Evolutionary conservation across 2,888 invertebrate genomes (phyloP).

Genomic region (Dexiosoma caninum): DNA sequence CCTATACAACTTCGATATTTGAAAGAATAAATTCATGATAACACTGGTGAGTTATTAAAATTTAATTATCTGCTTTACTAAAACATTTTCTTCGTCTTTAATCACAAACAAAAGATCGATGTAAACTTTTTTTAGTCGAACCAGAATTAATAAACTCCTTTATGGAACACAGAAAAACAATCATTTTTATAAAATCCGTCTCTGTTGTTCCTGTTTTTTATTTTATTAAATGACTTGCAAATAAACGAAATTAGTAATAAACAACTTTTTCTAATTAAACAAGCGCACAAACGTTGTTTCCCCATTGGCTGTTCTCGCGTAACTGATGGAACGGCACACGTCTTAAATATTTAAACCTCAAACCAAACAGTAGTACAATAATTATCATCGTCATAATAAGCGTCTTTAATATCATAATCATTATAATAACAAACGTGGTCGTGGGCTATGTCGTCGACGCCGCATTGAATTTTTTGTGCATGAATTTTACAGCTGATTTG

Average conservation of each 20-base stretch:
- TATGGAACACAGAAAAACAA: slow-evolving; percentile 9
- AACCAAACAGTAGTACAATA: slow-evolving; percentile 12
- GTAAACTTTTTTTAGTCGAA: not conserved
- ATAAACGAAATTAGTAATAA: slow-evolving; percentile 2
- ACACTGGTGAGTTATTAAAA: not conserved
- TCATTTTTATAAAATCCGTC: not conserved
- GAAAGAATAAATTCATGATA: too few relatives aligned
- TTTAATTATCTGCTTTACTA: not conserved
- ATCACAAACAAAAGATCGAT: slow-evolving; percentile 29
- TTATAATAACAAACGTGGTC: not conserved
- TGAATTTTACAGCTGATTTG: slow-evolving; percentile 51
- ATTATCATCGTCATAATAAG: slow-evolving; percentile 37
- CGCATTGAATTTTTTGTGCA: slow-evolving; percentile 32
- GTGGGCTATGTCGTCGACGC: slow-evolving; percentile 17
- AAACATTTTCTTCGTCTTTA: not conserved
- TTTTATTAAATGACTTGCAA: not conserved
- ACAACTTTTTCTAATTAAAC: slow-evolving; percentile 10
- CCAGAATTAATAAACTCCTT: slow-evolving; percentile 39
- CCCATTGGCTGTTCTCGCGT: slow-evolving; percentile 69
- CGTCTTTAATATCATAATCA: slow-evolving; percentile 8
- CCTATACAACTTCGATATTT: too few relatives aligned
- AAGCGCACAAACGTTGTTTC: slow-evolving; percentile 64
- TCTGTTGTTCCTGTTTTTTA: not conserved
- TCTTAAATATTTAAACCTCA: slow-evolving; percentile 55
- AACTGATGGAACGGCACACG: slow-evolving; percentile 66